Conservation (phyloP, 2,113 vertebrate genomes). For the Tragelaphus scriptus region DNA sequence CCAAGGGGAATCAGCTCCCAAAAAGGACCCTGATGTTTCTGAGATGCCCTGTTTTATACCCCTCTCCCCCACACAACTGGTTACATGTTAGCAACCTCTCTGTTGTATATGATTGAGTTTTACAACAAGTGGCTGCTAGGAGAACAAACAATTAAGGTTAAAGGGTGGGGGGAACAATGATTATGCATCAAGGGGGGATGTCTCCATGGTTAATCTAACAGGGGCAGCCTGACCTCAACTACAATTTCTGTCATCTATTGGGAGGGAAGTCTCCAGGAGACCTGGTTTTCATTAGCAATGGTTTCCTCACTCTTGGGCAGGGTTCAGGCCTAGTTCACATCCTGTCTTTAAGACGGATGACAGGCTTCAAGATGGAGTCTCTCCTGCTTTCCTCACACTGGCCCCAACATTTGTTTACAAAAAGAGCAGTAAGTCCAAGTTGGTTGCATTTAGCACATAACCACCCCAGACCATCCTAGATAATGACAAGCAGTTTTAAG, state of each 20-base stretch:
- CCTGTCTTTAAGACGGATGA: not conserved
- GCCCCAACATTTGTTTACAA: not conserved
- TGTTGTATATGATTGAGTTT: not conserved
- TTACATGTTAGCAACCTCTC: not conserved
- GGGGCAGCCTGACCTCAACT: not conserved
- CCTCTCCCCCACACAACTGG: not conserved
- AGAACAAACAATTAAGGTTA: not conserved
- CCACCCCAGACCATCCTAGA: not conserved
- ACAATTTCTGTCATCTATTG: not conserved
- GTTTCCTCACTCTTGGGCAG: not conserved
- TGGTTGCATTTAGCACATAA: not conserved
- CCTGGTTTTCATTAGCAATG: not conserved
- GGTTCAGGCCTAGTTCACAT: not conserved
- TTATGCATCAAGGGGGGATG: not conserved
- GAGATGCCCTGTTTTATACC: not conserved
- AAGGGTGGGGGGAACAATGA: not conserved
- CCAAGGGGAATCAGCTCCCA: not conserved
- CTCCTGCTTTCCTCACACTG: not conserved
- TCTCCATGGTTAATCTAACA: not conserved
- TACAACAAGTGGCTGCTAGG: not conserved
- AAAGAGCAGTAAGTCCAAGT: not conserved
- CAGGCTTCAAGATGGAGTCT: not conserved
- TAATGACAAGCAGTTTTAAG: not conserved
- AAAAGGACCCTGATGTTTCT: not conserved
- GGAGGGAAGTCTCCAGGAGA: not conserved